Evolutionary conservation across 2,888 invertebrate species (phyloP).

Genomic region (Trissonchulus sp.): DNA sequence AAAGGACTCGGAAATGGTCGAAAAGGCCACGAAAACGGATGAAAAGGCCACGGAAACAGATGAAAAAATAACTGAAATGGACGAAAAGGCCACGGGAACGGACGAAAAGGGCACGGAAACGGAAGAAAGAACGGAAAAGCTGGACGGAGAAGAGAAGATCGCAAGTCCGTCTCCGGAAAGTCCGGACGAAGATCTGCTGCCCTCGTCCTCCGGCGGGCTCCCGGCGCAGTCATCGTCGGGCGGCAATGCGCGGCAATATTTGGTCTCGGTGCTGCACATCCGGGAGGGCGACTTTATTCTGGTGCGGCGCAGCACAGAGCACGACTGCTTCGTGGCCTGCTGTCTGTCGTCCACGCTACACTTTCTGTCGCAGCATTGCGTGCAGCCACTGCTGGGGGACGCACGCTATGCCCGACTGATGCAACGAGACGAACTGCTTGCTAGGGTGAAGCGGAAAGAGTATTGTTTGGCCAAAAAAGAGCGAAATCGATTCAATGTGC

Average conservation of each 20-base stretch:
- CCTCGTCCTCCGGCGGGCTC: no score
- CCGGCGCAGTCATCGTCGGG: no score
- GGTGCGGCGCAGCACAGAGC: not conserved
- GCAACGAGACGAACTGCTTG: conserved; percentile 5
- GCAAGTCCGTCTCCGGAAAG: no score
- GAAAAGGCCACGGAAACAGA: no score
- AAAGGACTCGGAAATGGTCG: no score
- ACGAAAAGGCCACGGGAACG: no score
- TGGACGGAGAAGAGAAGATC: no score
- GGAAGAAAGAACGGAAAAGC: no score
- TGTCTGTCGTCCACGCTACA: not conserved
- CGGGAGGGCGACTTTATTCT: not conserved
- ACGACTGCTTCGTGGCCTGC: not conserved
- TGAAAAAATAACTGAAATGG: no score
- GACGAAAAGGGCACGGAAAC: no score
- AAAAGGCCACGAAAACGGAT: no score
- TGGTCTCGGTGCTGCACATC: not conserved
- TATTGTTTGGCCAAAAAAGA: conserved; percentile 32
- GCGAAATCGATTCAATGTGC: conserved; percentile 31
- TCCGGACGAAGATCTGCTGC: no score
- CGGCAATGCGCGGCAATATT: not conserved
- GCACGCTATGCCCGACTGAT: not conserved
- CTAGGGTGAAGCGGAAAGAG: conserved; percentile 22
- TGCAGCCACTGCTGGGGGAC: not conserved
- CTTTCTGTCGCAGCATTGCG: not conserved